Evolutionary conservation across 1,140 invertebrate species (phyloP).

Genomic region (Armadillidium nasatum): DNA sequence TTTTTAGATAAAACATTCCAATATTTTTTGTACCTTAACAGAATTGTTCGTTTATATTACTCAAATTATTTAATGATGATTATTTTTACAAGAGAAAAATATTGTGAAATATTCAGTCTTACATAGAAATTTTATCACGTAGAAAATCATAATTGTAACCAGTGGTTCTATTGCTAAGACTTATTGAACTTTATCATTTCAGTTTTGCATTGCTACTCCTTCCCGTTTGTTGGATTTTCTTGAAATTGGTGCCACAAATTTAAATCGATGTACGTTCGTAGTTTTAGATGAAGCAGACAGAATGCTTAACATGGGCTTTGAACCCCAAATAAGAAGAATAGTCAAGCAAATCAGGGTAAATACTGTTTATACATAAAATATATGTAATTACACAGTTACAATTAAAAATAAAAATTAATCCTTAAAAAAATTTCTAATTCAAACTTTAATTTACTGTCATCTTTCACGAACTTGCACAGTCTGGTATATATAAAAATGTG

Average conservation of each 20-base stretch:
- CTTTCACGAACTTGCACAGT: not conserved
- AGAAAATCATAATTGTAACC: too few species aligned
- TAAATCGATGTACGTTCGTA: conserved; percentile 83
- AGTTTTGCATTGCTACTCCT: conserved; percentile 89
- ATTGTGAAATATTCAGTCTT: too few species aligned
- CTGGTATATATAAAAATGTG: not conserved
- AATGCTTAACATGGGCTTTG: conserved; percentile 99
- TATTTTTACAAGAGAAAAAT: too few species aligned
- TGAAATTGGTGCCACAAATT: conserved; percentile 77
- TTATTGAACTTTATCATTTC: conserved; percentile 44
- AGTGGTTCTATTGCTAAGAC: too few species aligned
- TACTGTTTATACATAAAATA: not conserved
- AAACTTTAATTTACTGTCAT: not conserved
- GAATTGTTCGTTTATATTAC: too few species aligned
- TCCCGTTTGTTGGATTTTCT: conserved; percentile 93
- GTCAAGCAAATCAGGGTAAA: conserved; percentile 83
- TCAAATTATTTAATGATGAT: too few species aligned
- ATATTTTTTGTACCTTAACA: too few species aligned
- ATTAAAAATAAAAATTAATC: not conserved
- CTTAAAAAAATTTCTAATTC: not conserved
- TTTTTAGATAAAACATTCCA: too few species aligned
- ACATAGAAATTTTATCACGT: too few species aligned
- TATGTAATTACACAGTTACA: not conserved
- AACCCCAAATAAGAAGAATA: conserved; percentile 96
- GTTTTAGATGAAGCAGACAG: conserved; percentile 97